Conservation (phyloP, 2,113 vertebrate species). For the Potamarius usumacintae region DNA sequence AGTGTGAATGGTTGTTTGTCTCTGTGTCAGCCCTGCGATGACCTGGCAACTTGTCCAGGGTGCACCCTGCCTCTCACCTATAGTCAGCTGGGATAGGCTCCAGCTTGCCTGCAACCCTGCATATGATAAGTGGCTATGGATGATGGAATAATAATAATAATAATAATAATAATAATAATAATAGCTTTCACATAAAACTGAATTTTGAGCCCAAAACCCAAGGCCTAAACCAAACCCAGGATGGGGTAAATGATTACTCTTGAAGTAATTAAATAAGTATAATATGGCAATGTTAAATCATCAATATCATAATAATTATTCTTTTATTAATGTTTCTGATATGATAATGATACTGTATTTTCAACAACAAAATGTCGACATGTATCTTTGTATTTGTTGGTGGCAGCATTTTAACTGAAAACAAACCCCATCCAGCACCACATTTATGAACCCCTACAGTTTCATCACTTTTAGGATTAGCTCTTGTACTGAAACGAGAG, state of each 20-base stretch:
- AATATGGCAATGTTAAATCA: neutral
- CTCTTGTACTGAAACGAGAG: neutral
- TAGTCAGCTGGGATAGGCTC: too few relatives aligned
- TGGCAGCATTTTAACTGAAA: neutral
- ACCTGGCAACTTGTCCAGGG: too few relatives aligned
- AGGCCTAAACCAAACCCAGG: neutral
- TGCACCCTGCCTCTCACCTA: too few relatives aligned
- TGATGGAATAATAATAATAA: neutral
- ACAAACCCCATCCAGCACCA: neutral
- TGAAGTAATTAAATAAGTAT: neutral
- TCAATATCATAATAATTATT: neutral
- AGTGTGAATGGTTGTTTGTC: too few relatives aligned
- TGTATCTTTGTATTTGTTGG: too few relatives aligned
- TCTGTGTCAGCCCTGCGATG: too few relatives aligned
- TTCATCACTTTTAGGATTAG: neutral
- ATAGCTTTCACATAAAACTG: neutral
- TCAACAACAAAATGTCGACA: too few relatives aligned
- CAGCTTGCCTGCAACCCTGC: too few relatives aligned
- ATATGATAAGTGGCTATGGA: too few relatives aligned
- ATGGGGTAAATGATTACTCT: neutral
- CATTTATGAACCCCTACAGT: neutral
- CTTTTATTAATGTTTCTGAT: too few relatives aligned
- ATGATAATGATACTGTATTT: too few relatives aligned
- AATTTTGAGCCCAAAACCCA: too few relatives aligned
- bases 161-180: neutral